A percentile compares a stretch with the other conserved stretches of the same genome.
These are phyloP conservation scores for Anomalospiza imberbis DNA, from an alignment of 2,797 vertebrate genomes.

Conservation along the genomic window DNA sequence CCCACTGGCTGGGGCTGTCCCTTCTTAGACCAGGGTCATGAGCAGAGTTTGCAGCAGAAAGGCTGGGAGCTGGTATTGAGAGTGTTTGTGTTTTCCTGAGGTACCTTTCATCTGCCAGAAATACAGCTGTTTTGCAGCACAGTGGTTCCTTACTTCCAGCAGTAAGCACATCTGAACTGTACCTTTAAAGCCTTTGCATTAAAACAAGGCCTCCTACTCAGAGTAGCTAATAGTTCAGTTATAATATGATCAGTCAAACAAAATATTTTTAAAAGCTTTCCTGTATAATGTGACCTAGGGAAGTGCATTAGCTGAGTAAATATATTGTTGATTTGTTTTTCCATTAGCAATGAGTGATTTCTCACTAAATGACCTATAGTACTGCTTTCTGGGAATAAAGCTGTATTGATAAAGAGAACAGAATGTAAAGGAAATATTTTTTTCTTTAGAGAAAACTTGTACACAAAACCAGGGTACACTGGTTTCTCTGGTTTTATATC, in stretches of 20 bases:
- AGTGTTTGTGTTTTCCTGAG: background rate
- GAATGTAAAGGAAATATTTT: background rate
- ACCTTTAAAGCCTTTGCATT: background rate
- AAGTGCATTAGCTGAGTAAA: conserved; percentile 35
- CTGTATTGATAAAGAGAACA: background rate
- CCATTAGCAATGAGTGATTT: conserved; percentile 30
- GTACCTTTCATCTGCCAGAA: background rate
- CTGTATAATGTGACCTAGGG: background rate
- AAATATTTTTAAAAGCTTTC: conserved; percentile 42
- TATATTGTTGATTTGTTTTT: conserved; percentile 39
- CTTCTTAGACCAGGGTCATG: background rate
- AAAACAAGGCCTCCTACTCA: background rate
- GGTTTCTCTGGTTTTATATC: conserved; percentile 30
- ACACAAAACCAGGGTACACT: background rate
- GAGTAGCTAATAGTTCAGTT: background rate
- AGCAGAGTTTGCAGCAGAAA: background rate
- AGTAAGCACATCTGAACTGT: background rate
- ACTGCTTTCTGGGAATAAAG: conserved; percentile 15
- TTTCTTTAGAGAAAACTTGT: background rate
- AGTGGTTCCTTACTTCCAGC: background rate
- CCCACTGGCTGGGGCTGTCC: background rate
- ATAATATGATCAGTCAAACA: conserved; percentile 24
- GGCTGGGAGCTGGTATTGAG: background rate
- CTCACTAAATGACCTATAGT: background rate
- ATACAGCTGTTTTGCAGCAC: background rate